Conservation (phyloP, 2,797 vertebrate species). For the Chelon auratus region DNA sequence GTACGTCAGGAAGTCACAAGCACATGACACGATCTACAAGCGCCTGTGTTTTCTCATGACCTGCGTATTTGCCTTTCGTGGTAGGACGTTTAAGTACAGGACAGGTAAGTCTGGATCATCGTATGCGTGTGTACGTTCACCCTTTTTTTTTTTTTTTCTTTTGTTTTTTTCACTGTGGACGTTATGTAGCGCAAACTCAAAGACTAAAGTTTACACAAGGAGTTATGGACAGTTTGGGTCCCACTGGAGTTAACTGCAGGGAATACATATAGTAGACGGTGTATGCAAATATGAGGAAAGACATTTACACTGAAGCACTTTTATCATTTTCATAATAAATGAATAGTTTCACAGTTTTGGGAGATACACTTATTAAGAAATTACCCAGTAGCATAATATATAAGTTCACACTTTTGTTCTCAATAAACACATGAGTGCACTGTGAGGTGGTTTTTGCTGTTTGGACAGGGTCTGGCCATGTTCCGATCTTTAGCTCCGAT, state of each 20-base stretch:
- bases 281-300: too few species aligned
- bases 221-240: too few species aligned
- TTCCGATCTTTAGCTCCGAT: background rate
- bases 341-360: background rate
- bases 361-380: too few species aligned
- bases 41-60: background rate
- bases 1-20: background rate
- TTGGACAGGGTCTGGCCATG: background rate
- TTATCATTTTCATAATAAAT: background rate
- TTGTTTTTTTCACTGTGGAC: background rate
- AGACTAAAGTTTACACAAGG: background rate
- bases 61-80: background rate
- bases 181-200: background rate
- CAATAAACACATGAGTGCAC: background rate
- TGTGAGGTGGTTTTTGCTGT: background rate
- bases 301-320: background rate
- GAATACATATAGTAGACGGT: too few species aligned
- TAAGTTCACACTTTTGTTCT: background rate
- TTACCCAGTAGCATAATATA: too few species aligned
- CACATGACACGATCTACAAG: background rate
- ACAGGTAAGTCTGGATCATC: background rate
- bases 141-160: too few species aligned
- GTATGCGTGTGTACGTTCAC: background rate
- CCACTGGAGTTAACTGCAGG: background rate
- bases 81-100: background rate